Evolutionary conservation across 92 coral and sea anemone species (phyloP), one percentile per base, ranked within the genome.

Genomic region (Siderastrea radians): DNA sequence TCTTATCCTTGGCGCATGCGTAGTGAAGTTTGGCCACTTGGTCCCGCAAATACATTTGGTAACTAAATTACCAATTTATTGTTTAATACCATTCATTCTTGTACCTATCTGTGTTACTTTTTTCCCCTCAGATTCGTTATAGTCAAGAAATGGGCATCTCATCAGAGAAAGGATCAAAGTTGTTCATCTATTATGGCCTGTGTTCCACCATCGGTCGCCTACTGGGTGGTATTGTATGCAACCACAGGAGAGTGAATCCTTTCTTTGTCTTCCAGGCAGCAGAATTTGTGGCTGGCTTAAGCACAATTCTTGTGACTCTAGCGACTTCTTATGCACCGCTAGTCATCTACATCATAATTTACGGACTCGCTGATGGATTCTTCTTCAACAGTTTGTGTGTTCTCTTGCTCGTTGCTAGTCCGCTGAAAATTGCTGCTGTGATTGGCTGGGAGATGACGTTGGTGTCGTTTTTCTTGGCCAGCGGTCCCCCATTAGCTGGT

Each of bases 81-180:
- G 17, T 5, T 7, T 13, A 13, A 6, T 15, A 64, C 68, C 68
- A 53, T 1, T 6, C 55, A 52, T 52, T 5, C 57, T 2, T 53
- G 57, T 53, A 53, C 57, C 6, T 6, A 53, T 53, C 5, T 10
- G 57, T 6, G 10, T 1, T 10, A 10, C 57, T 6, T 53, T 6
- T 53, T 53, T 10, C 14, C 15, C 49, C 13, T 47, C 68, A 92
- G 95, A 88, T 91, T 49, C 90, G 92, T 9, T 92, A 92, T 89
- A 84, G 92, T 52, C 90, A 88, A 26, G 95, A 92, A 53, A 77
- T 92, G 14, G 92, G 88, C 11, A 84, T 92, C 63, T 63, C 84
- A 19, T 72, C 90, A 10, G 90, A 92, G 46, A 67, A 88, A 72
- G 90, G 80, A 4, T 85, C 95, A 1, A 78, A 82, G 86, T 78